phyloP scores from a whole-genome alignment of 2,888 invertebrate species.

The Crocallis elinguaria region DNA sequence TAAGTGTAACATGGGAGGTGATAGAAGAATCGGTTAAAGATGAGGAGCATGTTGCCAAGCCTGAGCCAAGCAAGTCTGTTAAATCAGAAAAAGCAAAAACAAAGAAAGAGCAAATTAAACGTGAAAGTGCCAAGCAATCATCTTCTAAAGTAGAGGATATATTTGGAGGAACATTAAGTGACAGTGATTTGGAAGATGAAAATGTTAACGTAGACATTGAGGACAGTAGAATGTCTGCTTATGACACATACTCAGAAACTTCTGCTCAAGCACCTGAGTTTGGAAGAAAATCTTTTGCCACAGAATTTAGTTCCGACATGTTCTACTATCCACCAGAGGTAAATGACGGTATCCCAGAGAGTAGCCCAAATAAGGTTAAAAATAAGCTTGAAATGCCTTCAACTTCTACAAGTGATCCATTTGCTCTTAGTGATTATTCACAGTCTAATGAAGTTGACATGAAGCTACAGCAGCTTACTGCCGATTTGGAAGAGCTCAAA shows the following conservation, averaged over 20 bases:
- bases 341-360: slow-evolving; percentile 47
- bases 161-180: slow-evolving; percentile 96
- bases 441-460: slow-evolving; percentile 26
- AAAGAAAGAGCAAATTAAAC: slow-evolving; percentile 58
- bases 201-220: slow-evolving; percentile 92
- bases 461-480: slow-evolving; percentile 89
- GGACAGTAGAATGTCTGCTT: slow-evolving; percentile 90
- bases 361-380: slow-evolving; percentile 39
- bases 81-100: slow-evolving; percentile 76
- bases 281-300: slow-evolving; percentile 55
- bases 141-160: slow-evolving; percentile 87
- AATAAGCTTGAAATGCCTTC: slow-evolving; percentile 43
- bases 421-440: slow-evolving; percentile 18
- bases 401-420: slow-evolving; percentile 28
- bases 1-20: slow-evolving; percentile 94
- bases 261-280: slow-evolving; percentile 65
- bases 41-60: slow-evolving; percentile 88
- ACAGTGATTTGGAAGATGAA: slow-evolving; percentile 93
- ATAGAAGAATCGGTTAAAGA: slow-evolving; percentile 92
- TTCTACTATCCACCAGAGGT: slow-evolving; percentile 50
- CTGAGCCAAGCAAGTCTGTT: slow-evolving; percentile 48
- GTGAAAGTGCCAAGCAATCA: slow-evolving; percentile 56
- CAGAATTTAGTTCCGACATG: slow-evolving; percentile 71
- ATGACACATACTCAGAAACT: slow-evolving; percentile 89
- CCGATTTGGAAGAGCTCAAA: slow-evolving; percentile 90